phyloP scores from a whole-genome alignment of 2,888 invertebrate genomes.

The Aphelenchoides bicaudatus region DNA sequence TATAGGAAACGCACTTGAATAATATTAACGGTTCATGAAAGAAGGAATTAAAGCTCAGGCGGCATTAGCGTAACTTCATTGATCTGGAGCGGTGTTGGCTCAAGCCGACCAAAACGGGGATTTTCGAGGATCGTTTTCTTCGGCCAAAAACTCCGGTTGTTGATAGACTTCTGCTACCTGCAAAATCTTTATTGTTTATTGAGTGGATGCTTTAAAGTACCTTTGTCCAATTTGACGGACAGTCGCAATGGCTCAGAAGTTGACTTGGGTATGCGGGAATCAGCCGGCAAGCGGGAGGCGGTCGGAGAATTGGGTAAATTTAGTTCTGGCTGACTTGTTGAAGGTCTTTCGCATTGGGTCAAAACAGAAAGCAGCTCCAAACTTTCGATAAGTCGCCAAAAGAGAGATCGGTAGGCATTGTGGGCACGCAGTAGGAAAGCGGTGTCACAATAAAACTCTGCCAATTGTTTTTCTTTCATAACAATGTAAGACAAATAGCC shows the following conservation, averaged over 20 bases:
- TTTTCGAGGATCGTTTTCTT: slow-evolving; percentile 18
- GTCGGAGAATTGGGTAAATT: not conserved
- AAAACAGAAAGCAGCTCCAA: slow-evolving; percentile 76
- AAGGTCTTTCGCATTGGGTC: slow-evolving; percentile 24
- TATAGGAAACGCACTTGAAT: no score
- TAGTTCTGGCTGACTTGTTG: slow-evolving; percentile 5
- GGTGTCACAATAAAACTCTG: slow-evolving; percentile 75
- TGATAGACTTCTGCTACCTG: no score
- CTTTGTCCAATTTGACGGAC: not conserved
- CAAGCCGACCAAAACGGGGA: slow-evolving; percentile 16
- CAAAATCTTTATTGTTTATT: no score
- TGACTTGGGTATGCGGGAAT: slow-evolving; percentile 58
- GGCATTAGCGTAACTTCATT: not conserved
- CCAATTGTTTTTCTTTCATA: slow-evolving; percentile 76
- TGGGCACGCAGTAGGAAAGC: slow-evolving; percentile 72
- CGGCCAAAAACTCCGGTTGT: slow-evolving; percentile 6
- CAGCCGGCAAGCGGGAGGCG: slow-evolving; percentile 33
- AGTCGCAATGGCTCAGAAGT: slow-evolving; percentile 56
- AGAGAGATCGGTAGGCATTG: slow-evolving; percentile 66
- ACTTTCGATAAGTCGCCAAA: slow-evolving; percentile 74
- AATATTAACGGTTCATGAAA: no score
- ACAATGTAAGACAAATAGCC: slow-evolving; percentile 83
- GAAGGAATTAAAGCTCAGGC: no score
- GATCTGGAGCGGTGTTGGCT: slow-evolving; percentile 13
- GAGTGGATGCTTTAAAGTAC: no score